phyloP scores from a whole-genome alignment of 2,113 vertebrate genomes.

The Chaetura pelagica region DNA sequence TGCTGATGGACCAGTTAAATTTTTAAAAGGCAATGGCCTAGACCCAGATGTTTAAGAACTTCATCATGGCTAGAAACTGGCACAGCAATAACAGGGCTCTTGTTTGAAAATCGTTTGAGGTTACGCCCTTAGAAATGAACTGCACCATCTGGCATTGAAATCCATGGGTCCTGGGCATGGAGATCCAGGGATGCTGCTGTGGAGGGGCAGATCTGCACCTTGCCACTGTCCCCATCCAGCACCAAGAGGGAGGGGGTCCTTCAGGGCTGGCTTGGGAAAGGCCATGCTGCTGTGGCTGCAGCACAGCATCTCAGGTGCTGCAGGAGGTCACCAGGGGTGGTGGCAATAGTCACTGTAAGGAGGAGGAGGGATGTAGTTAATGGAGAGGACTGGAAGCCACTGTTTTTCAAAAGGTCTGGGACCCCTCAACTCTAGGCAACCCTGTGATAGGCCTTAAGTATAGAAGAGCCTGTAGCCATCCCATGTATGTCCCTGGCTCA shows the following conservation, averaged over 20 bases:
- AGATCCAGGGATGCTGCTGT: background rate
- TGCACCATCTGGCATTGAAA: background rate
- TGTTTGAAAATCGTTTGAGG: background rate
- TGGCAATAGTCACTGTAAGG: background rate
- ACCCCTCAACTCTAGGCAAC: background rate
- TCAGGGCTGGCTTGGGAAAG: background rate
- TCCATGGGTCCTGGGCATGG: background rate
- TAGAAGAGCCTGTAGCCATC: background rate
- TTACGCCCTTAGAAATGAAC: background rate
- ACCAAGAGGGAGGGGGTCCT: background rate
- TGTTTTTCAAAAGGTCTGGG: background rate
- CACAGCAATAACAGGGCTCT: constrained; percentile 16
- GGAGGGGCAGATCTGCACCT: background rate
- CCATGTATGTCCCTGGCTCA: background rate
- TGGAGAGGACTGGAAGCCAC: background rate
- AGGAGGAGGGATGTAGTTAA: background rate
- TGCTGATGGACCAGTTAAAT: constrained; percentile 7
- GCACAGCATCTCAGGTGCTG: background rate
- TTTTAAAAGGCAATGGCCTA: background rate
- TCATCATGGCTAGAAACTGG: constrained; percentile 15
- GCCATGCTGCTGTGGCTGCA: background rate
- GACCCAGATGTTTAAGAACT: constrained; percentile 33
- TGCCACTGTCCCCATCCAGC: background rate
- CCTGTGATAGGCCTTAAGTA: background rate
- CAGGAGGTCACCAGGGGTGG: background rate